Conservation (phyloP, 2,113 vertebrate genomes). For the Strigops habroptila region DNA sequence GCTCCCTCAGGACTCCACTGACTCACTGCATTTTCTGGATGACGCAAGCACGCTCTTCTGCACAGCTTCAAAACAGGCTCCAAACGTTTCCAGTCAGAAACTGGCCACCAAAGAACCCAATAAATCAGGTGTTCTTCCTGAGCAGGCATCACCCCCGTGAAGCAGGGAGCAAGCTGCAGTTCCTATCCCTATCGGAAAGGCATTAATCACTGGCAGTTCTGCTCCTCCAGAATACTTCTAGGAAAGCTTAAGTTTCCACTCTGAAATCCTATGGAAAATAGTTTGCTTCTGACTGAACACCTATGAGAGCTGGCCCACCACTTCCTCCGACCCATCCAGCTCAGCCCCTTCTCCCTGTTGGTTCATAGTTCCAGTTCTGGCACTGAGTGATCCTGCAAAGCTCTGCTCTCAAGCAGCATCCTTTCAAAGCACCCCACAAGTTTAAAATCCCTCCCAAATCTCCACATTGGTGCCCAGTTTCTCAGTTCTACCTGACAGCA, state of each 20-base stretch:
- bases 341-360: background rate
- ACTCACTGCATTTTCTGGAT: conserved; percentile 72
- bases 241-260: background rate
- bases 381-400: background rate
- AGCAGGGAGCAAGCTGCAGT: background rate
- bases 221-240: background rate
- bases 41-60: conserved; percentile 71
- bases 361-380: background rate
- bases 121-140: background rate
- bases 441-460: background rate
- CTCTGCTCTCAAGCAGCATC: background rate
- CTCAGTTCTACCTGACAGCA: background rate
- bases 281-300: background rate
- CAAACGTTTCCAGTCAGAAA: conserved; percentile 41
- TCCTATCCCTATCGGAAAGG: background rate
- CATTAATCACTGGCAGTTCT: background rate
- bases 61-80: conserved; percentile 65
- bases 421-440: background rate
- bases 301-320: background rate
- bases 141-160: background rate
- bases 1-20: conserved; percentile 68
- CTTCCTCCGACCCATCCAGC: background rate
- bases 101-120: background rate
- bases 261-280: background rate
- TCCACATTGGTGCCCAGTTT: background rate